Percentiles rank a stretch among this genome's conserved stretches.
Evolutionary conservation across 2,888 invertebrate genomes (phyloP).

Genomic region (Xestia rhomboidea): DNA sequence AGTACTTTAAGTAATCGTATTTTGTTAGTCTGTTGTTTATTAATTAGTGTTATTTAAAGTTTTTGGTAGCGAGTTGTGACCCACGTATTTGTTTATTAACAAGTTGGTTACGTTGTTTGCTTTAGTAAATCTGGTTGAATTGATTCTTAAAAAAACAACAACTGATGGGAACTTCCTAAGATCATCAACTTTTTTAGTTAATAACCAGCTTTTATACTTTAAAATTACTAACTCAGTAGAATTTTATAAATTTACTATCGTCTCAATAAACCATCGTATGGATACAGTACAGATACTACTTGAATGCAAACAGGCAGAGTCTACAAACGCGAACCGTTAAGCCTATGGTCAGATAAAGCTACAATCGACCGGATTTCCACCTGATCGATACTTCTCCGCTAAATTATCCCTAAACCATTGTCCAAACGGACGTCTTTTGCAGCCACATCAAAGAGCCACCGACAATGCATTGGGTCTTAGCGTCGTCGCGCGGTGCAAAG

Average conservation of each 20-base stretch:
- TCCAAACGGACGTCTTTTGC: conserved; percentile 83
- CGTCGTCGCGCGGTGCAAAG: conserved; percentile 77
- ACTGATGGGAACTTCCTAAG: not conserved
- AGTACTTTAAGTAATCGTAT: conserved; percentile 63
- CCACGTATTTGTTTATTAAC: conserved; percentile 3
- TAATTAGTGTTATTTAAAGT: conserved; percentile 67
- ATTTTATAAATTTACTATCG: not conserved
- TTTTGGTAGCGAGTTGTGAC: conserved; percentile 33
- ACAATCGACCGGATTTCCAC: conserved; percentile 82
- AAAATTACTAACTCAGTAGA: not conserved
- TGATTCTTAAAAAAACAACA: not conserved
- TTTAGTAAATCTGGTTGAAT: conserved; percentile 5
- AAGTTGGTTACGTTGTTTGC: conserved; percentile 14
- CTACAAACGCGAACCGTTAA: conserved; percentile 66
- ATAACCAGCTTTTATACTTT: not conserved
- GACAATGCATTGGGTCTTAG: conserved; percentile 81
- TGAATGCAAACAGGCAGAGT: conserved; percentile 23
- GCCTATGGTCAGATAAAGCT: conserved; percentile 75
- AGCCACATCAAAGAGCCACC: conserved; percentile 86
- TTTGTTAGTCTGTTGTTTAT: conserved; percentile 50
- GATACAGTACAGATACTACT: conserved; percentile 32
- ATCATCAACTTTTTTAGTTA: not conserved
- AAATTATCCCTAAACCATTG: conserved; percentile 82
- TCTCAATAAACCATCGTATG: not conserved
- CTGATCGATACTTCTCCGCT: conserved; percentile 75